A percentile compares a stretch with the other conserved stretches of the same genome.
Evolutionary conservation across 2,113 vertebrate genomes (phyloP).

Genomic region (Misgurnus anguillicaudatus): DNA sequence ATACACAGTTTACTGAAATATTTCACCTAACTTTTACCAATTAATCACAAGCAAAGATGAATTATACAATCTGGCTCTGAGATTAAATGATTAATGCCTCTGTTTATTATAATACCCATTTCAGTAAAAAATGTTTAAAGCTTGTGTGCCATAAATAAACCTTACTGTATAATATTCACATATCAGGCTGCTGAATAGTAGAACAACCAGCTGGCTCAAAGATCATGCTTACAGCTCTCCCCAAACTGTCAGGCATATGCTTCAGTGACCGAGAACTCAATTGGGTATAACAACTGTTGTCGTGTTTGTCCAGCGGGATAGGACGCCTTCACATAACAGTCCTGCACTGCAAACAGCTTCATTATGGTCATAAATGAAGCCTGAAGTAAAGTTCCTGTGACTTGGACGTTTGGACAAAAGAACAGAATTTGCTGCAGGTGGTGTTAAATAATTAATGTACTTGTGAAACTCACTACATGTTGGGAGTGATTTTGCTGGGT

Average conservation of each 20-base stretch:
- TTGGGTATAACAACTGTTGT: slow-evolving; percentile 49
- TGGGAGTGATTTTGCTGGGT: slow-evolving; percentile 36
- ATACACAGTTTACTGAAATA: no score
- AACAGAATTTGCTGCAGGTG: slow-evolving; percentile 60
- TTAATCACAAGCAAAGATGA: no score
- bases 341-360: slow-evolving; percentile 22
- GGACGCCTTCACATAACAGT: slow-evolving; percentile 34
- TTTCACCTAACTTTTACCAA: no score
- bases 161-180: slow-evolving; percentile 11
- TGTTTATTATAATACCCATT: background rate
- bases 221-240: slow-evolving; percentile 36
- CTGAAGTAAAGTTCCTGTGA: slow-evolving; percentile 34
- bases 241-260: slow-evolving; percentile 46
- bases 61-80: no score
- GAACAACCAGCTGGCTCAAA: slow-evolving; percentile 34
- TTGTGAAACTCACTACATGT: slow-evolving; percentile 48
- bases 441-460: slow-evolving; percentile 59
- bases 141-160: background rate
- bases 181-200: slow-evolving; percentile 20
- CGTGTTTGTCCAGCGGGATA: slow-evolving; percentile 47
- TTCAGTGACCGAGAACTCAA: slow-evolving; percentile 39
- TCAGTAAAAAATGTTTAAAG: background rate
- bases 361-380: slow-evolving; percentile 52
- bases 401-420: slow-evolving; percentile 53
- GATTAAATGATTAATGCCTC: background rate